Percentiles rank a stretch among this genome's conserved stretches.
Evolutionary conservation across 2,888 invertebrate species (phyloP).

Genomic region (Clitarchus hookeri): DNA sequence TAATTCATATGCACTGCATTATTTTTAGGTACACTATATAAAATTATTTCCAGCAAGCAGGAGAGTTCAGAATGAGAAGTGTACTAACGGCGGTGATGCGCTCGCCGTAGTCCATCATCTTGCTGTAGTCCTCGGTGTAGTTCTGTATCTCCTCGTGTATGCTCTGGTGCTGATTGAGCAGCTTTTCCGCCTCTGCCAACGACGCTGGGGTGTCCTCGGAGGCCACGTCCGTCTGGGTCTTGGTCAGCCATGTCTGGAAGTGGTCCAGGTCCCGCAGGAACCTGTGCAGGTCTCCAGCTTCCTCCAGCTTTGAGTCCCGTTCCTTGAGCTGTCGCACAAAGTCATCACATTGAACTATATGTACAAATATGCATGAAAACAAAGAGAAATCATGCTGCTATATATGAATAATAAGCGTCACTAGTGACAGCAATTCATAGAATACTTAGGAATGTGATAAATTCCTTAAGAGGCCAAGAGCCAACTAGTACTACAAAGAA

Average conservation of each 20-base stretch:
- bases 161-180: constrained; percentile 96
- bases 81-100: constrained; percentile 77
- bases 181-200: constrained; percentile 94
- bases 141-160: constrained; percentile 99
- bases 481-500: too few relatives aligned
- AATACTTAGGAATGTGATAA: too few relatives aligned
- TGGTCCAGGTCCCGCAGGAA: constrained; percentile 98
- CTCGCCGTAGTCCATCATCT: constrained; percentile 99
- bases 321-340: constrained; percentile 80
- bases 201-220: constrained; percentile 94
- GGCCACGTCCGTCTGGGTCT: constrained; percentile 98
- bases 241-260: constrained; percentile 99
- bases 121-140: constrained; percentile 96
- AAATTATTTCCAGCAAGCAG: constrained; percentile 2
- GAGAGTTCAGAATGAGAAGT: not conserved
- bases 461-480: too few relatives aligned
- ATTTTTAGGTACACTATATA: not conserved
- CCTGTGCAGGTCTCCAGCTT: constrained; percentile 97
- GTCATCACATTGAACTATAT: too few relatives aligned
- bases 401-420: too few relatives aligned
- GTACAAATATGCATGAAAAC: too few relatives aligned
- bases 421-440: too few relatives aligned
- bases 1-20: too few relatives aligned
- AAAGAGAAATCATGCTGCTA: too few relatives aligned
- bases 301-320: constrained; percentile 96